phyloP scores from a whole-genome alignment of 2,113 vertebrate species.

The Balaeniceps rex region DNA sequence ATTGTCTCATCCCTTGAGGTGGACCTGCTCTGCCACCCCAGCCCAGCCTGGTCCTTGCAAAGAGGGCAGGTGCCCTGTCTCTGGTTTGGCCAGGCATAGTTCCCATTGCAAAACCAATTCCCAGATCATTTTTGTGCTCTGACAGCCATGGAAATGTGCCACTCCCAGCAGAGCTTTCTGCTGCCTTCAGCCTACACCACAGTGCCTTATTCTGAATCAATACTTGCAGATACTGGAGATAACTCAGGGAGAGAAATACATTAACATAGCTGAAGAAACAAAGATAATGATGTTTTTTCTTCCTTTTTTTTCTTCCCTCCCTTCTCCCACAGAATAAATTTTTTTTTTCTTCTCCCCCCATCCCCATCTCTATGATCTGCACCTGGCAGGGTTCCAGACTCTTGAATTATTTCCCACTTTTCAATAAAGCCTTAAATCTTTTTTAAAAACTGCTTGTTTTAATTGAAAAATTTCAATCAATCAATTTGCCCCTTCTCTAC shows the following conservation, averaged over 20 bases:
- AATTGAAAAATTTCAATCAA: slow-evolving; percentile 72
- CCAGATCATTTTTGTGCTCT: not conserved
- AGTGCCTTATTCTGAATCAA: slow-evolving; percentile 14
- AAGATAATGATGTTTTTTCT: not conserved
- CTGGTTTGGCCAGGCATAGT: not conserved
- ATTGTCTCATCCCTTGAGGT: not conserved
- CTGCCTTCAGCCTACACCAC: not conserved
- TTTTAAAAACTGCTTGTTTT: slow-evolving; percentile 70
- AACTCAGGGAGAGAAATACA: slow-evolving; percentile 25
- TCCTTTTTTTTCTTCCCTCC: not conserved
- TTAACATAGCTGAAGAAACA: not conserved
- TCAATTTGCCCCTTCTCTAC: slow-evolving; percentile 31
- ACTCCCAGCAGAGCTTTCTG: not conserved
- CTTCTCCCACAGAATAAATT: not conserved
- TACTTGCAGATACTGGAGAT: slow-evolving; percentile 24
- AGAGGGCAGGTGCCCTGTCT: not conserved
- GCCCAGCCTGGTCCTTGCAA: not conserved
- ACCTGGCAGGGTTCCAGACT: slow-evolving; percentile 25
- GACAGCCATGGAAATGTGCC: not conserved
- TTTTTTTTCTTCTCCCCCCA: not conserved
- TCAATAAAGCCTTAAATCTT: slow-evolving; percentile 69
- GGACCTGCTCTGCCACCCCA: not conserved
- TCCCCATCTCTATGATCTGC: not conserved
- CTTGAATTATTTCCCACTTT: slow-evolving; percentile 53
- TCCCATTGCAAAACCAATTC: not conserved